These are phyloP conservation scores for Calliphora vomitoria DNA, from an alignment of 2,888 invertebrate species.

Conservation along the genomic window DNA sequence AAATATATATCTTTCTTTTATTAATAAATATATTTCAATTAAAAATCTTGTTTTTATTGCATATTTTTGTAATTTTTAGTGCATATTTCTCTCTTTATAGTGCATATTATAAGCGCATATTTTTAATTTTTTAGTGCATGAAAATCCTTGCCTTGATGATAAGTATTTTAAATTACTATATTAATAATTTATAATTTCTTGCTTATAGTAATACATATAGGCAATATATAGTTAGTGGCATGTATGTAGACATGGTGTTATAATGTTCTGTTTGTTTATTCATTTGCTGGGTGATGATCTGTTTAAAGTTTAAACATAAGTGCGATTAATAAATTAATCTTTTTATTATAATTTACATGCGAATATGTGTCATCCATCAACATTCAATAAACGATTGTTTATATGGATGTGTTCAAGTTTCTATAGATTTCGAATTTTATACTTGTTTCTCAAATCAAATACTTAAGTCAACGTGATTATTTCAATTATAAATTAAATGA, in stretches of 20 bases:
- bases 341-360: slow-evolving; percentile 12
- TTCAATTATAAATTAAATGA: slow-evolving; percentile 22
- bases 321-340: slow-evolving; percentile 30
- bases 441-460: slow-evolving; percentile 1
- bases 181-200: neutral
- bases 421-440: slow-evolving; percentile 9
- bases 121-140: too few relatives aligned
- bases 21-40: too few relatives aligned
- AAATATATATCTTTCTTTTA: too few relatives aligned
- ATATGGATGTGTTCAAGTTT: neutral
- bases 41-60: too few relatives aligned
- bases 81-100: too few relatives aligned
- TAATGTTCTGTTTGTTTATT: slow-evolving; percentile 2
- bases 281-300: slow-evolving; percentile 28
- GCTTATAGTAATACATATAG: slow-evolving; percentile 12
- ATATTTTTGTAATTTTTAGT: too few relatives aligned
- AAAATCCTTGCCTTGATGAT: too few relatives aligned
- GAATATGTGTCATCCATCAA: slow-evolving; percentile 12
- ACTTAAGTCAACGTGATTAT: neutral
- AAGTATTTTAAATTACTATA: slow-evolving; percentile 15
- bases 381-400: neutral
- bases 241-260: neutral
- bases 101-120: too few relatives aligned
- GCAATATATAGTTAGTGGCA: neutral
- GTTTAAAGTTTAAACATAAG: slow-evolving; percentile 18